A percentile compares a stretch with the other conserved stretches of the same genome.
Conservation (phyloP, 2,888 invertebrate species). For the Polietes domitor region DNA sequence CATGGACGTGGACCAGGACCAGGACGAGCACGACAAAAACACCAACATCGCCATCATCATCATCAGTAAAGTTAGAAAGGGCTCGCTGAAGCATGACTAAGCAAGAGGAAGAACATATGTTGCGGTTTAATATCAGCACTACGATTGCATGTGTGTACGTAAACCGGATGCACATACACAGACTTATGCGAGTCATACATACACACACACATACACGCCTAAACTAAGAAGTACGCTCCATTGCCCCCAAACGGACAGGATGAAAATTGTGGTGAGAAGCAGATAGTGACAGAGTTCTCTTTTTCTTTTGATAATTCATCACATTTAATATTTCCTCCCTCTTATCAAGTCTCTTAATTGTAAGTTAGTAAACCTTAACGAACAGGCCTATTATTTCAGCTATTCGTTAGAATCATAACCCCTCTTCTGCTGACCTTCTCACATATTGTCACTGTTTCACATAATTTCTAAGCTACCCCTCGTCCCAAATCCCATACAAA, state of each 20-base stretch:
- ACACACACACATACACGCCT: neutral
- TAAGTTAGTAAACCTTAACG: too few relatives aligned
- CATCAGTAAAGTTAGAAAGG: constrained; percentile 35
- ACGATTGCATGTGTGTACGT: constrained; percentile 4
- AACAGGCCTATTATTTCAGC: too few relatives aligned
- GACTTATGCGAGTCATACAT: neutral
- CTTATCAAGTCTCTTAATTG: too few relatives aligned
- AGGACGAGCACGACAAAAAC: neutral
- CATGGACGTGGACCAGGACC: neutral
- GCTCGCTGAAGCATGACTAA: constrained; percentile 46
- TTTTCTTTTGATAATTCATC: too few relatives aligned
- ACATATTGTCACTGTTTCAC: too few relatives aligned
- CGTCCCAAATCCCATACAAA: constrained; percentile 27
- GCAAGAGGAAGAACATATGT: constrained; percentile 63
- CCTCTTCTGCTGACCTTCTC: too few relatives aligned
- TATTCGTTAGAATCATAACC: too few relatives aligned
- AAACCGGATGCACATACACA: constrained; percentile 24
- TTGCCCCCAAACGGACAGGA: too few relatives aligned
- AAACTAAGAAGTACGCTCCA: too few relatives aligned
- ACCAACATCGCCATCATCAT: neutral
- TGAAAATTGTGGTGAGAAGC: too few relatives aligned
- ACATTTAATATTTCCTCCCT: too few relatives aligned
- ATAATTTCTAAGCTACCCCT: neutral
- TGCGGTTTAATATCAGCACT: constrained; percentile 68
- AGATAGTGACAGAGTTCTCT: too few relatives aligned